phyloP scores from a whole-genome alignment of 2,113 vertebrate species.

The Serilophus lunatus region DNA sequence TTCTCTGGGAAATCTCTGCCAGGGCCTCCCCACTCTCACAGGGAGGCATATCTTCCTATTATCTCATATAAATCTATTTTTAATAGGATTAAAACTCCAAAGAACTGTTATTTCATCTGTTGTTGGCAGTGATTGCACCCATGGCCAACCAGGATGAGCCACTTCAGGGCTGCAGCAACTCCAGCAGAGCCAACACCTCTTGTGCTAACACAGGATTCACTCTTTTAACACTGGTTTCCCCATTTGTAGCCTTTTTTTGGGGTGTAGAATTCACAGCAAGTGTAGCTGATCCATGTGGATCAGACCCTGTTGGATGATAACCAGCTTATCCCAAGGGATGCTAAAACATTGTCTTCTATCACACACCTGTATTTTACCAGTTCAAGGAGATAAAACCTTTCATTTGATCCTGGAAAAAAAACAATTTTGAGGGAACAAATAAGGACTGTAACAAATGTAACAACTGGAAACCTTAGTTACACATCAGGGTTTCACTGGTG shows the following conservation, averaged over 20 bases:
- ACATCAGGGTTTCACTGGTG: not conserved
- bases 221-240: not conserved
- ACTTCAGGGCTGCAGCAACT: not conserved
- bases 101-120: not conserved
- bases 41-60: not conserved
- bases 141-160: not conserved
- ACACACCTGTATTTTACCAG: not conserved
- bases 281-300: not conserved
- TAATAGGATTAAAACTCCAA: not conserved
- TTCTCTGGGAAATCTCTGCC: too few relatives aligned
- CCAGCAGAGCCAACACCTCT: not conserved
- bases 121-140: not conserved
- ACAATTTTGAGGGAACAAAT: not conserved
- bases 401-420: not conserved
- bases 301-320: not conserved
- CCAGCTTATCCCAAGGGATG: not conserved
- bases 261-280: not conserved
- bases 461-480: not conserved
- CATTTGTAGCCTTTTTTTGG: not conserved
- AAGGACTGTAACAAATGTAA: not conserved
- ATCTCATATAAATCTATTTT: not conserved
- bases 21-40: not conserved
- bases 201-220: not conserved
- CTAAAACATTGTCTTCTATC: not conserved
- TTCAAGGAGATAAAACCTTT: not conserved